Evolutionary conservation across 92 coral and sea anemone genomes (phyloP), one percentile per base, ranked within the genome.

Genomic region (Ricordea florida): DNA sequence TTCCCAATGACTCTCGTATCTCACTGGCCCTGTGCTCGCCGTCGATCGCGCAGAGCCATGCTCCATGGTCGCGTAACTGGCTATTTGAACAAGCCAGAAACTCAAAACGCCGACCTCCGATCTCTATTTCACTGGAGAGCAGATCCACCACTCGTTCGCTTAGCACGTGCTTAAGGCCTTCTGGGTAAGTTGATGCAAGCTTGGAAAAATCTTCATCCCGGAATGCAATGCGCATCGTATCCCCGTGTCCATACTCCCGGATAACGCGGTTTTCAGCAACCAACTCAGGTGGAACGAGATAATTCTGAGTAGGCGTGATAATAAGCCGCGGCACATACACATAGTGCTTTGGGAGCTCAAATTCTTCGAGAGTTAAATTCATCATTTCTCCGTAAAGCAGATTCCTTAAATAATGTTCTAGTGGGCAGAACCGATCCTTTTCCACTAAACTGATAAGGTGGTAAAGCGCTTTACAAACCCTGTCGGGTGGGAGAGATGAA

Each of bases 11-110:
- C 26, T 63, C 72, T 57, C 98, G 69, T 52, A 93, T 93, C 24
- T 79, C 72, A 44, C 70, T 85, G 40, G 97, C 89, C 8, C 65
- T 66, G 28, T 66, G 53, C 31, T 72, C 35, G 13, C 89, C 88
- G 51, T 83, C 91, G 18, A 56, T 78, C 15, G 90, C 93, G 42
- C 79, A 92, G 22, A 93, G 69, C 98, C 98, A 93, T 3, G 97
- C 96, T 13, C 98, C 96, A 66, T 93, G 98, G 14, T 92, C 92
- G 17, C 98, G 82, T 61, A 93, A 40, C 66, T 93, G 98, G 32
- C 98, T 93, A 59, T 93, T 93, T 13, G 98, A 93, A 43, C 97
- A 93, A 5, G 97, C 98, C 55, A 93, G 77, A 41, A 93, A 93
- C 30, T 91, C 72, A 35, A 87, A 91, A 24, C 62, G 57, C 20